Base-by-base conservation (phyloP, 2,888 invertebrate genomes). In the Sminthurinus aureus region DNA sequence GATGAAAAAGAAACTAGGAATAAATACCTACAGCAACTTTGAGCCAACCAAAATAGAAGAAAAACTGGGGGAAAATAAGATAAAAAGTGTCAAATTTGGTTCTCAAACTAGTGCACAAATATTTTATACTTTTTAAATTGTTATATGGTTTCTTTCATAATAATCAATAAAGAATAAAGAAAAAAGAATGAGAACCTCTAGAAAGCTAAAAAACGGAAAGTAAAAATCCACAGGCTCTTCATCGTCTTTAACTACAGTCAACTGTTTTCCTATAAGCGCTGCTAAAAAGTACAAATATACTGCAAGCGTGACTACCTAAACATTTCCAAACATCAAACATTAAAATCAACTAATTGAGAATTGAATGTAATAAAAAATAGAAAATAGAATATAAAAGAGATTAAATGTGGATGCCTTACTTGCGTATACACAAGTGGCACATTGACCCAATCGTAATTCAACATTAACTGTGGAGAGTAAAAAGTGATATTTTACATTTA, bases 31-130 rank as follows among this genome's bases (percentile, higher is more conserved):
- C 38, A 3, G 91, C 91, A 38, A 90, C 90, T 88, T 90, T 90
- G n/a, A 90, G 86, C 90, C 90, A 90, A 51, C 90, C 90, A 89
- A 90, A 90, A 86, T 90, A 90, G 86, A 90, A 90, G 86, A 90
- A 90, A 85, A 90, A 90, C 88, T 92, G 20, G 0, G 58, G 13
- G 71, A n/a, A 71, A 9, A 26, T 0, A 12, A 38, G 18, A 64
- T 64, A 38, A 38, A 38, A 38, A 38, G 38, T 38, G 38, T 15
- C 64, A 18, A 64, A 64, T 64, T n/a, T 64, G 3, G 64, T 64
- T 15, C 15, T 2, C 64, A 9, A 18, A 8, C n/a, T 64, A 4
- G n/a, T 64, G 1, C 9, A 64, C 15, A 64, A n/a, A 64, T 12
- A 58, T 38, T 38, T 4, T 38, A 38, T 4, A 38, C 6, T 4